Base-by-base conservation (phyloP, 1,140 invertebrate genomes). In the Pogonomyrmex californicus region DNA sequence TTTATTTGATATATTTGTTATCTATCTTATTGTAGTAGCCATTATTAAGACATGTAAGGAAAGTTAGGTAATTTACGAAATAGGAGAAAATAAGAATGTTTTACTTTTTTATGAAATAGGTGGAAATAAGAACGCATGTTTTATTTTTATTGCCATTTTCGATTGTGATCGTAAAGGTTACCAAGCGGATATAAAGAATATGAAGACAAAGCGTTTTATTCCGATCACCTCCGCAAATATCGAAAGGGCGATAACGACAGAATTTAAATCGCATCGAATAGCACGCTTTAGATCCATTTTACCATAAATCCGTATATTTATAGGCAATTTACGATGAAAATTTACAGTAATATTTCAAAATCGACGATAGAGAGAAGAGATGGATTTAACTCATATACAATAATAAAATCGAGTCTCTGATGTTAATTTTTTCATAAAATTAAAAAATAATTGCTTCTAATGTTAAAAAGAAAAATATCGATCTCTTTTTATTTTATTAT, bases 121-220 rank as follows among this genome's bases (percentile, higher is more conserved):
- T 12, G n/a, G 38, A 17, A 7, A 10, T 33, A 47, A 44, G 7
- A 51, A 51, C 30, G 17, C n/a, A 14, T 6, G 4, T 66, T 54
- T 79, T 17, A 41, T 30, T 79, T 66, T 79, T 66, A 79, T 78
- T 5, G n/a, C 1, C 33, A 2, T 51, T 78, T 78, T 65, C 4
- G 12, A 5, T 12, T 33, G 3, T 4, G 5, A 33, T 54, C 62
- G 36, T 66, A 54, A 79, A 79, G 1, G 33, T 66, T 54, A 36
- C 4, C 1, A n/a, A 3, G 36, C 1, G 3, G 23, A 51, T 79
- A 79, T 79, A 51, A 66, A 51, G n/a, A 65, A 65, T 65, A 78
- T 51, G 44, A 78, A 49, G 76, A 79, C 36, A 41, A n/a, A 51
- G 12, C n/a, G n/a, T 79, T 23, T 79, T 79, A 79, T 79, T 79